Evolutionary conservation across 2,797 vertebrate genomes (phyloP), one percentile per base, ranked within the genome.

Genomic region (Molothrus aeneus): DNA sequence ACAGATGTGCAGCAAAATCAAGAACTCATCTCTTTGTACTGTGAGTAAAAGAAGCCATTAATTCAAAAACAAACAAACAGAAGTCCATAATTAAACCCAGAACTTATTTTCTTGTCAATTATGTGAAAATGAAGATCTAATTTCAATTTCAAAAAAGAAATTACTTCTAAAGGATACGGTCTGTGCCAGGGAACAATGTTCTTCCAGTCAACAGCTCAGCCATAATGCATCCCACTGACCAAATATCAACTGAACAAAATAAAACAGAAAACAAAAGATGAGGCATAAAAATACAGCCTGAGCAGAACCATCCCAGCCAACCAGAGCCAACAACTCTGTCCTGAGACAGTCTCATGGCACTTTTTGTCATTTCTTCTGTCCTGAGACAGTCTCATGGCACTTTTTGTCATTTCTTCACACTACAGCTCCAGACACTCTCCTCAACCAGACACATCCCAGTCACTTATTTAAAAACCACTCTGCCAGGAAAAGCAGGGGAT

Each of bases 191-290:
- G 96, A 99, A 99, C 96, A 99, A 98, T 0, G 99, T 99, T 97
- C 99, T 98, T 98, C 99, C 99, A 73, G 99, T 99, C 88, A 99
- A 98, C 45, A 99, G 98, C 91, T 99, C 99, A 21, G 99, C 99
- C 99, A 99, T 99, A 97, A 99, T 99, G 98, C 99, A 99, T 92
- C 99, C 99, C 97, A 99, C 99, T 63, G 99, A 99, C 99, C 99
- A 99, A 98, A 99, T 99, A 98, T 99, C 99, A 98, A 99, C 99
- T 99, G 89, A 95, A 92, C 96, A 95, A 97, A 95, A 95, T 14
- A 88, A 95, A 95, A 80, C 6, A 92, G 47, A 74, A 81, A 90
- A 34, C 24, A 93, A 81, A 87, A 56, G 28, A 60, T 31, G 51
- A 80, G 45, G 56, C 40, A 86, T 59, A 65, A 93, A 90, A 92